These are phyloP conservation scores for Sarcophaga carnaria DNA, from an alignment of 2,888 invertebrate genomes.

Conservation along the genomic window DNA sequence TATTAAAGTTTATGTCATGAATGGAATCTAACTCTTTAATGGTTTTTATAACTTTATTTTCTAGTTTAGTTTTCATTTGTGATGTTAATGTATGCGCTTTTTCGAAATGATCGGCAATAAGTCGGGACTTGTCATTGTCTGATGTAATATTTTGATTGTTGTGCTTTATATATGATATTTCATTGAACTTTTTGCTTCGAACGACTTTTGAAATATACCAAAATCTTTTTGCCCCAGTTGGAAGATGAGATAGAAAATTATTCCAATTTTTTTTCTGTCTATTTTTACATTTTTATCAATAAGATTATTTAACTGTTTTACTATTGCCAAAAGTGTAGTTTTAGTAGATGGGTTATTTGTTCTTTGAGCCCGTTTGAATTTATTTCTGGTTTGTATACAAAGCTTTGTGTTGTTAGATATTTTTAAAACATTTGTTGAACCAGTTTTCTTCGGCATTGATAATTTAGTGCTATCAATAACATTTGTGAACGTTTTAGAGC, in stretches of 20 bases:
- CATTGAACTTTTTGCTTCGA: background rate
- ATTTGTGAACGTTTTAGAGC: background rate
- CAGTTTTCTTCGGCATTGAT: background rate
- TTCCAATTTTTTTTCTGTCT: constrained; percentile 9
- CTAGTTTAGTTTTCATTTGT: no score
- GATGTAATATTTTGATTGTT: background rate
- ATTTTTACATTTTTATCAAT: background rate
- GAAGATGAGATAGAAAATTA: background rate
- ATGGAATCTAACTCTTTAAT: no score
- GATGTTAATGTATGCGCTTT: no score
- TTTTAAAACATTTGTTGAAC: background rate
- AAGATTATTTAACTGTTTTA: background rate
- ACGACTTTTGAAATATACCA: constrained; percentile 5
- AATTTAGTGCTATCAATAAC: background rate
- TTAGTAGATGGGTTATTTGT: background rate
- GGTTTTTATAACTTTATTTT: no score
- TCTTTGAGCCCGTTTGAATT: background rate
- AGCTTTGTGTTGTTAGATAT: background rate
- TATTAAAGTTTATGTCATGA: no score
- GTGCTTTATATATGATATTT: background rate
- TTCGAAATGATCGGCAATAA: background rate
- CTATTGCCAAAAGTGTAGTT: background rate
- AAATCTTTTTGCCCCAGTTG: background rate
- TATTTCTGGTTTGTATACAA: constrained; percentile 15
- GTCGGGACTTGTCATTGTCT: background rate